Percentiles rank a stretch among this genome's conserved stretches.
phyloP scores from a whole-genome alignment of 2,113 vertebrate species.

The Protomyctophum bolini region DNA sequence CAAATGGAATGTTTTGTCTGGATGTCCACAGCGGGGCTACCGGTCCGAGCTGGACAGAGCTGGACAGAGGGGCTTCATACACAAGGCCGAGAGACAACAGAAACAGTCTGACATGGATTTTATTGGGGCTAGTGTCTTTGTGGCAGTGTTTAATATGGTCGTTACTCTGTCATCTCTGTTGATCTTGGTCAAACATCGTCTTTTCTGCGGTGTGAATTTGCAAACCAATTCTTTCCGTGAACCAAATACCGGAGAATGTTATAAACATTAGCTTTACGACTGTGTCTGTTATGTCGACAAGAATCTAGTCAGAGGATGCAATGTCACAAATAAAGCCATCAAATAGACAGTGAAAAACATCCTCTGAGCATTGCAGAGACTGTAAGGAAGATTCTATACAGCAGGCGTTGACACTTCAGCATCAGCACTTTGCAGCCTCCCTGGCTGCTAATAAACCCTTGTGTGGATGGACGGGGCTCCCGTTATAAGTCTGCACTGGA shows the following conservation, averaged over 20 bases:
- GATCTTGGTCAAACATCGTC: too few species aligned
- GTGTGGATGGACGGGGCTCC: slow-evolving; percentile 36
- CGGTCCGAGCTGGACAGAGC: slow-evolving; percentile 32
- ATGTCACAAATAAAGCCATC: slow-evolving; percentile 19
- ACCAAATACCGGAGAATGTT: background rate
- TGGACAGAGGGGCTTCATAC: slow-evolving; percentile 5
- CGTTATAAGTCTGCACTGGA: slow-evolving; percentile 24
- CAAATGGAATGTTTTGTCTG: slow-evolving; percentile 77
- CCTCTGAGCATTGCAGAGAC: slow-evolving; percentile 27
- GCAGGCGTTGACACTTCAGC: slow-evolving; percentile 34
- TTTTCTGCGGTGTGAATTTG: too few species aligned
- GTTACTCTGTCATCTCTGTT: too few species aligned
- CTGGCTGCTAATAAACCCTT: slow-evolving; percentile 28
- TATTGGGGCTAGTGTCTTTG: background rate
- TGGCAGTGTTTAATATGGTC: too few species aligned
- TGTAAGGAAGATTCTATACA: slow-evolving; percentile 20
- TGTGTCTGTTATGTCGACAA: background rate
- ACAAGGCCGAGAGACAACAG: slow-evolving; percentile 21
- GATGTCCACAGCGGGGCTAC: slow-evolving; percentile 57
- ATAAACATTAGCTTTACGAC: too few species aligned
- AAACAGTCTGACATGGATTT: slow-evolving; percentile 21
- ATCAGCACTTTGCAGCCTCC: slow-evolving; percentile 32
- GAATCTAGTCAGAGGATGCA: background rate
- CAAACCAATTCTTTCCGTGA: background rate
- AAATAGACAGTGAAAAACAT: background rate